phyloP scores from a whole-genome alignment of 1,140 invertebrate genomes.

The Carcinoscorpius rotundicauda region DNA sequence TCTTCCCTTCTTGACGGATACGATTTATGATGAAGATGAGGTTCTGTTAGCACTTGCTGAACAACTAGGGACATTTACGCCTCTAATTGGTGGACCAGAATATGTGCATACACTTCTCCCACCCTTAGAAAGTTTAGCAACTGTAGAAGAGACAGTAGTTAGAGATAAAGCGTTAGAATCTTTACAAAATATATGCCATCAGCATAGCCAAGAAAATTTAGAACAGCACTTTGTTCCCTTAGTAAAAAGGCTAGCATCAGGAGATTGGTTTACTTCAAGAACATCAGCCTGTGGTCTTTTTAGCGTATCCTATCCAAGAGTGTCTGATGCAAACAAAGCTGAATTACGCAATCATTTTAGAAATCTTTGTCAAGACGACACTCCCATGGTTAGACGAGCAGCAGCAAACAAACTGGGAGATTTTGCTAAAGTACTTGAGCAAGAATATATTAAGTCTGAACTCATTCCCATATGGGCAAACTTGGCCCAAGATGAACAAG shows the following conservation, averaged over 20 bases:
- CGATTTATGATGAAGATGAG: slow-evolving; percentile 99
- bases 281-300: slow-evolving; percentile 93
- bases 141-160: slow-evolving; percentile 99
- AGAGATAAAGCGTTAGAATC: slow-evolving; percentile 98
- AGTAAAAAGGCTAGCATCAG: slow-evolving; percentile 69
- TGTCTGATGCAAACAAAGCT: slow-evolving; percentile 39
- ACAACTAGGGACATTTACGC: slow-evolving; percentile 88
- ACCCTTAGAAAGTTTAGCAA: slow-evolving; percentile 91
- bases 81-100: slow-evolving; percentile 89
- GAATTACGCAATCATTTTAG: slow-evolving; percentile 64
- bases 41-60: slow-evolving; percentile 95
- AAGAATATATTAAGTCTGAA: slow-evolving; percentile 91
- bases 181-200: slow-evolving; percentile 69
- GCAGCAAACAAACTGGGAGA: slow-evolving; percentile 97
- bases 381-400: slow-evolving; percentile 95
- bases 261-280: slow-evolving; percentile 96
- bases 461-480: slow-evolving; percentile 94
- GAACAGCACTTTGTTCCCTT: slow-evolving; percentile 90
- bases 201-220: slow-evolving; percentile 74
- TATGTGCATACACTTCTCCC: slow-evolving; percentile 88
- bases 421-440: slow-evolving; percentile 94
- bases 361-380: slow-evolving; percentile 94
- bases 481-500: slow-evolving; percentile 88
- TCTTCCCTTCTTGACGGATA: slow-evolving; percentile 97
- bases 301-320: slow-evolving; percentile 54